Base-by-base conservation (phyloP, 2,888 invertebrate species). In the Yponomeuta sedellus region DNA sequence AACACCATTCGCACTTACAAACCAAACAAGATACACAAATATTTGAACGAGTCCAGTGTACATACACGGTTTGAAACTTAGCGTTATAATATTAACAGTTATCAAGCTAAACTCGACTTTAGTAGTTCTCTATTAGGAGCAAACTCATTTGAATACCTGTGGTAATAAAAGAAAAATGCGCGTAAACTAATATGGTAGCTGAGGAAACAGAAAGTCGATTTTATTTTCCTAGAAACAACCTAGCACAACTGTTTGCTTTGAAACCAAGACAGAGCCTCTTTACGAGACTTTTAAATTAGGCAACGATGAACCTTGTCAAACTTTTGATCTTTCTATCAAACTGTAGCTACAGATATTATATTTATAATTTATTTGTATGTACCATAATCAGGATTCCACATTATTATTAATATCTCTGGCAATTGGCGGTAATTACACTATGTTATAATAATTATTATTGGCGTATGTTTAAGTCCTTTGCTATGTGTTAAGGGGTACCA, bases 1-100 rank as follows among this genome's bases (percentile, higher is more conserved):
- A 88, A 87, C 88, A 86, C 89, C 88, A 90, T 90, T 90, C 87
- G 88, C 88, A 90, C 89, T 89, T 87, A 88, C 88, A 87, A 86
- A 85, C 77, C 83, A 89, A 89, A 88, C 88, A 89, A 80, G 83
- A 81, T 81, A 85, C 73, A 83, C 85, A 86, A 90, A 90, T 88
- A 89, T 90, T 89, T 86, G 85, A 85, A 85, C 86, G 78, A 66
- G 65, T 67, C 70, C 68, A 67, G 68, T 68, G 69, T 70, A 70
- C 68, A 63, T 62, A 70, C 44, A 64, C 63, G 61, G 40, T 83
- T 77, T 79, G 80, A 78, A 81, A 80, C 78, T 75, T 77, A 81
- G 81, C 73, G 80, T 70, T 75, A 71, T 72, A 52, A 75, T 75
- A 73, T 76, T 67, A 67, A 73, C 75, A 71, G 70, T 69, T 68